Evolutionary conservation across 2,113 vertebrate species (phyloP), one percentile per base, ranked within the genome.

Genomic region (Daphoenositta chrysoptera): DNA sequence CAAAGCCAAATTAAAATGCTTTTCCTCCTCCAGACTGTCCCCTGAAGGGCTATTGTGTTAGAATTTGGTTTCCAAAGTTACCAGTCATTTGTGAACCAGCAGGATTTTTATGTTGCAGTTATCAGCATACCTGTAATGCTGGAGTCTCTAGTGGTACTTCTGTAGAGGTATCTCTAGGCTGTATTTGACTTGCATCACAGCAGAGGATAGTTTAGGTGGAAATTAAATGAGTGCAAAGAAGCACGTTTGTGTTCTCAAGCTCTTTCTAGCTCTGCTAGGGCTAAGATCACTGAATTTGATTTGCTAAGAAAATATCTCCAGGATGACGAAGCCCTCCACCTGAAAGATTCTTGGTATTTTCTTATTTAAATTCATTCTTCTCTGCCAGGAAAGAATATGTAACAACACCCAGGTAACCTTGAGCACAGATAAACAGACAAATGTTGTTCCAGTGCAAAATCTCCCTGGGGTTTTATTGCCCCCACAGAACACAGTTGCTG

Each of bases 1-100:
- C 64, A 93, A 80, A 93, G 70, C 31, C 90, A 96, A 86, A 96
- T 75, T 56, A 88, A 95, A 95, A 89, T 7, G 15, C 26, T 88
- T 89, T 87, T 92, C 63, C 64, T 92, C 87, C 92, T 83, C 47
- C 51, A 51, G 54, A 63, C 11, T 71, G 64, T 77, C 58, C 70
- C 93, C 87, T 93, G 71, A 90, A 80, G 94, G 69, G 70, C 63
- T 87, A 58, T 48, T 93, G 47, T 86, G 71, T 53, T 54, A 77
- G 82, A 79, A 63, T 57, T n/a, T 53, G 42, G 35, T 88, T 91
- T 93, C 76, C 85, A 95, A 81, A 86, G 86, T 71, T 93, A 88
- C 56, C 7, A 4, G 40, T 81, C 77, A 88, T 88, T 83, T 7
- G 11, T 44, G 78, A 94, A 58, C 27, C 65, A 69, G 69, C 26